Percentiles rank a stretch among this genome's conserved stretches.
Evolutionary conservation across 2,888 invertebrate genomes (phyloP).

Genomic region (Pristionchus fissidentatus): DNA sequence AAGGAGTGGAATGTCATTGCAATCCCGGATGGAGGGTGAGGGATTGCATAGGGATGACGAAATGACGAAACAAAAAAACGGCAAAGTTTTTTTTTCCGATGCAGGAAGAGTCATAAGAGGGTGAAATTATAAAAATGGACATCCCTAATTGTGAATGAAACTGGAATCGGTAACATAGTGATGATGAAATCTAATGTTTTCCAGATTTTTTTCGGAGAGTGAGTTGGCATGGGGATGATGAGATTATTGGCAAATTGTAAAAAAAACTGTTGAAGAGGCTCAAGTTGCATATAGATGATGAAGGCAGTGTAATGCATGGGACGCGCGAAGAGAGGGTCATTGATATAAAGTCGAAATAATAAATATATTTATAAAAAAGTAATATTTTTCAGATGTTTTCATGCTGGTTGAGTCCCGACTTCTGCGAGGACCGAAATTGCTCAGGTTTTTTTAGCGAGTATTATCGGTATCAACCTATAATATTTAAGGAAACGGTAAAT

Average conservation of each 20-base stretch:
- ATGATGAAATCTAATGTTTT: neutral
- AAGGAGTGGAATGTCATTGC: conserved; percentile 38
- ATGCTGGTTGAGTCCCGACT: conserved; percentile 45
- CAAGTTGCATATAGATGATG: neutral
- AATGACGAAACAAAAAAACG: too few relatives aligned
- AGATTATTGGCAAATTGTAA: neutral
- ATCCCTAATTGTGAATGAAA: neutral
- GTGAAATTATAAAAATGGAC: too few relatives aligned
- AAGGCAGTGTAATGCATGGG: neutral
- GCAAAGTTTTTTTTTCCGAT: too few relatives aligned
- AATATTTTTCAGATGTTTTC: conserved; percentile 5
- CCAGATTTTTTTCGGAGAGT: neutral
- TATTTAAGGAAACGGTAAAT: neutral
- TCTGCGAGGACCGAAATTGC: conserved; percentile 22
- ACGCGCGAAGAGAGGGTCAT: neutral
- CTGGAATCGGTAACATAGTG: neutral
- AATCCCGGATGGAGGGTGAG: conserved; percentile 42
- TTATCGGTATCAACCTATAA: neutral
- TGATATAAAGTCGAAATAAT: neutral
- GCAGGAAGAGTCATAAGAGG: too few relatives aligned
- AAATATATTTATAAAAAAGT: too few relatives aligned
- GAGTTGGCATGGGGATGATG: too few relatives aligned
- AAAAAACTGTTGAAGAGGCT: neutral
- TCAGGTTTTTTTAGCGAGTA: neutral
- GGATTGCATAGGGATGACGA: too few relatives aligned